Evolutionary conservation across 2,113 vertebrate genomes (phyloP).

Genomic region (Campylomormyrus numenius): DNA sequence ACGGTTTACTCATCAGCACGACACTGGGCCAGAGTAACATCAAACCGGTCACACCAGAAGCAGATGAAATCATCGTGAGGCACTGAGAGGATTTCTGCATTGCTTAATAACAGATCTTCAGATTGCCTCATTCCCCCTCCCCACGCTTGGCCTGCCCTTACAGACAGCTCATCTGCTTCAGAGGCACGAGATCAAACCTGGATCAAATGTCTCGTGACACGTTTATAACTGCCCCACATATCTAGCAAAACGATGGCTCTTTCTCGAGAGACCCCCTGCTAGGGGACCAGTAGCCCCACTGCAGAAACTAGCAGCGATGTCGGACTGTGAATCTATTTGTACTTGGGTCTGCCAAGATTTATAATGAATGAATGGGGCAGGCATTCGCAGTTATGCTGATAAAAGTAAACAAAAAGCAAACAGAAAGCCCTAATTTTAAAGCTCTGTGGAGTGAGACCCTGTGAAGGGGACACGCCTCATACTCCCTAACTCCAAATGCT

Average conservation of each 20-base stretch:
- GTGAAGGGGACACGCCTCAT: neutral
- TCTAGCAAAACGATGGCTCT: neutral
- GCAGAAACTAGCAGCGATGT: neutral
- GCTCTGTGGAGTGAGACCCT: neutral
- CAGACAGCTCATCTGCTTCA: neutral
- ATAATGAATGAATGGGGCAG: neutral
- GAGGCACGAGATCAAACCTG: neutral
- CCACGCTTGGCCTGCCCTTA: neutral
- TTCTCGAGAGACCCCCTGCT: neutral
- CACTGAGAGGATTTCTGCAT: neutral
- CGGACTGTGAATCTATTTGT: neutral
- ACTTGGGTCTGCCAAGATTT: neutral
- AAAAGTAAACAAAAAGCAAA: neutral
- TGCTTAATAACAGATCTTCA: neutral
- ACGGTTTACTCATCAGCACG: neutral
- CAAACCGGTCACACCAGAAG: neutral
- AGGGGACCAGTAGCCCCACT: neutral
- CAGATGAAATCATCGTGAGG: neutral
- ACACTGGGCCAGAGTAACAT: neutral
- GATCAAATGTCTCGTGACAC: neutral
- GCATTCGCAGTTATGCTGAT: neutral
- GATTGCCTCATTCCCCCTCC: neutral
- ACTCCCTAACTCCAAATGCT: neutral
- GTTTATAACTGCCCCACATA: neutral
- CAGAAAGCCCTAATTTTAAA: neutral